Evolutionary conservation across 1,140 invertebrate genomes (phyloP), one percentile per base, ranked within the genome.

Genomic region (Trichogramma pretiosum): DNA sequence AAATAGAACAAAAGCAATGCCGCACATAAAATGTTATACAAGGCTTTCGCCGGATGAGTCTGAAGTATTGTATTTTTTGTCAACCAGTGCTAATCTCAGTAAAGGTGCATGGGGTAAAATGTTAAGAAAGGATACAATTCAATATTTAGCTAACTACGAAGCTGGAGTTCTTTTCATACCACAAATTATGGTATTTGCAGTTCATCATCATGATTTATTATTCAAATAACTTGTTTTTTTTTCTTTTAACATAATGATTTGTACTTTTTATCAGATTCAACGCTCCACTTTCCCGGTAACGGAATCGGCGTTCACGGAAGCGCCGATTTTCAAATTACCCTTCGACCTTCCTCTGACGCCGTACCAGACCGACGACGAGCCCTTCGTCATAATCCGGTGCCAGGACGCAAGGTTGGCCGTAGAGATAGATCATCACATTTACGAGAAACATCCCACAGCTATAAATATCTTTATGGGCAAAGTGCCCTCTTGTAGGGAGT

Each of bases 21-120:
- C 94, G 2, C 93, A 97, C 61, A 92, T 96, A 39, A 98, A 98
- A 70, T 82, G 82, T 0, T 98, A 97, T 63, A 78, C 80, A 1
- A 76, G 93, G 38, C 62, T 87, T 3, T 87, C 87, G 1, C 82
- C 73, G 47, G 84, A 77, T 71, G 60, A 70, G 35, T 71, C 71
- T 39, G 70, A 77, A 62, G 75, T 80, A 50, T 81, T 80, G 49
- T 90, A 85, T 82, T 93, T 91, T 62, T 67, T 92, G 1, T 70
- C 96, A 0, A 94, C 91, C 0, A 94, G 90, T 56, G 88, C 87
- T 0, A 98, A 98, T 73, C 66, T 97, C 3, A 95, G 92, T 13
- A 96, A 94, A 74, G 89, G 92, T 14, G 93, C 93, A 1, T 97
- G 93, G 93, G 93, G 93, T 46, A 45, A 35, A 21, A 74, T 70